A percentile compares a stretch with the other conserved stretches of the same genome.
Evolutionary conservation across 2,797 vertebrate genomes (phyloP).

Genomic region (Masticophis lateralis): DNA sequence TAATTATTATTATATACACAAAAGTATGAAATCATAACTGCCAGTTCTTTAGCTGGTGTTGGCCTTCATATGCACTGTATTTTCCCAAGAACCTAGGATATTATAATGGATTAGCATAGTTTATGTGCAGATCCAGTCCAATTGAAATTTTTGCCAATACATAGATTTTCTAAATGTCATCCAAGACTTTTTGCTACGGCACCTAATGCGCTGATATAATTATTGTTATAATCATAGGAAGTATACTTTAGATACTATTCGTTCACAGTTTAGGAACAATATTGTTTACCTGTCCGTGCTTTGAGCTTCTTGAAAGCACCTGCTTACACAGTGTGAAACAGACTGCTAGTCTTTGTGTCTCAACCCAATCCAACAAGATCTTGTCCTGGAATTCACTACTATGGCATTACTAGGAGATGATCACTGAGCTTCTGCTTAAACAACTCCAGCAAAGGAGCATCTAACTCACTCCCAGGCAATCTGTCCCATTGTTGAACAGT

Average conservation of each 20-base stretch:
- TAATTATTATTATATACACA: background rate
- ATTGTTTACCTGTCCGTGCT: background rate
- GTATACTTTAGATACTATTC: background rate
- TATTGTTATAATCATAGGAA: background rate
- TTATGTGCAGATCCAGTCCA: too few species aligned
- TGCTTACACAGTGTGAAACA: background rate
- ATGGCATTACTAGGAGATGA: background rate
- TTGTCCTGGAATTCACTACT: background rate
- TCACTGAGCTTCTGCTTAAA: background rate
- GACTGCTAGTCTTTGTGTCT: background rate
- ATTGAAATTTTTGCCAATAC: too few species aligned
- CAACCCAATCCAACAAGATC: background rate
- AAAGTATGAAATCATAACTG: too few species aligned
- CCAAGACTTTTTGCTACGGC: too few species aligned
- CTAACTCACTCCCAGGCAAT: background rate
- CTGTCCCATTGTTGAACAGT: background rate
- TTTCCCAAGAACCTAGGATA: background rate
- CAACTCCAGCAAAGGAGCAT: background rate
- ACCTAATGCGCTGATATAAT: background rate
- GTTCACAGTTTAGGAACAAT: background rate
- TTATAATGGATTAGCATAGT: too few species aligned
- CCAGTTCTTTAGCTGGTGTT: too few species aligned
- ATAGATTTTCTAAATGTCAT: too few species aligned
- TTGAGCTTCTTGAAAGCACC: background rate
- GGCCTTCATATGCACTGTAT: too few species aligned